phyloP scores from a whole-genome alignment of 2,888 invertebrate species.

The Drosophila silvestris region DNA sequence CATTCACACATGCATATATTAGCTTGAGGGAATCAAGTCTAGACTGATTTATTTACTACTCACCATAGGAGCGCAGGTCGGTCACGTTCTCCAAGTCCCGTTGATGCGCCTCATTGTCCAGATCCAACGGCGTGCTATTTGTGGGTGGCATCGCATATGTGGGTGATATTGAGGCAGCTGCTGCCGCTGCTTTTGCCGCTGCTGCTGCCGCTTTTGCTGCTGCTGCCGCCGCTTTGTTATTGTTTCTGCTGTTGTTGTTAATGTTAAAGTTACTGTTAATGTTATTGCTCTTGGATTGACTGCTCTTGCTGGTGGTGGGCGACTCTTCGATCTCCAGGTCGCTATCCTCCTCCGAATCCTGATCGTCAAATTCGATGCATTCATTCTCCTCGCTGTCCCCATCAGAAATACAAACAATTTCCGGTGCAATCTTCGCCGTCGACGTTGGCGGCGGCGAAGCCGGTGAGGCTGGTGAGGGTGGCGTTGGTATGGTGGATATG shows the following conservation, averaged over 20 bases:
- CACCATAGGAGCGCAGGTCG: constrained; percentile 69
- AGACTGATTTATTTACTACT: constrained; percentile 54
- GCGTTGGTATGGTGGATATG: constrained; percentile 56
- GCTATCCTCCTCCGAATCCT: constrained; percentile 79
- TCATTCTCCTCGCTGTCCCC: constrained; percentile 61
- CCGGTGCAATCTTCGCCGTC: constrained; percentile 26
- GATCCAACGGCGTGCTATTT: constrained; percentile 63
- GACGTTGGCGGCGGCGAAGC: constrained; percentile 53
- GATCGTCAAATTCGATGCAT: constrained; percentile 48
- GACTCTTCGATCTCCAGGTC: constrained; percentile 41
- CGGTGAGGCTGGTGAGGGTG: constrained; percentile 63
- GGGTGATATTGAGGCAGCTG: constrained; percentile 30
- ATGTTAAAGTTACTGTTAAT: constrained; percentile 27
- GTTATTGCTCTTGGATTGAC: constrained; percentile 23
- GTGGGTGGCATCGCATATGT: constrained; percentile 46
- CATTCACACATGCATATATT: not conserved
- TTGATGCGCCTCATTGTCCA: constrained; percentile 68
- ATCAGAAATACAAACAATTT: constrained; percentile 70
- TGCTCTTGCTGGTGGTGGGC: constrained; percentile 41
- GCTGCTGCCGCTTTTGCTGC: constrained; percentile 47
- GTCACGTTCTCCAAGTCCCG: constrained; percentile 65
- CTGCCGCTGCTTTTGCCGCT: constrained; percentile 49
- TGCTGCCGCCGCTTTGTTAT: constrained; percentile 23
- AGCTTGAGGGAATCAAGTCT: constrained; percentile 22
- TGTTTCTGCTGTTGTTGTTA: constrained; percentile 11